Evolutionary conservation across 1,140 invertebrate species (phyloP).

Genomic region (Diorhabda carinulata): DNA sequence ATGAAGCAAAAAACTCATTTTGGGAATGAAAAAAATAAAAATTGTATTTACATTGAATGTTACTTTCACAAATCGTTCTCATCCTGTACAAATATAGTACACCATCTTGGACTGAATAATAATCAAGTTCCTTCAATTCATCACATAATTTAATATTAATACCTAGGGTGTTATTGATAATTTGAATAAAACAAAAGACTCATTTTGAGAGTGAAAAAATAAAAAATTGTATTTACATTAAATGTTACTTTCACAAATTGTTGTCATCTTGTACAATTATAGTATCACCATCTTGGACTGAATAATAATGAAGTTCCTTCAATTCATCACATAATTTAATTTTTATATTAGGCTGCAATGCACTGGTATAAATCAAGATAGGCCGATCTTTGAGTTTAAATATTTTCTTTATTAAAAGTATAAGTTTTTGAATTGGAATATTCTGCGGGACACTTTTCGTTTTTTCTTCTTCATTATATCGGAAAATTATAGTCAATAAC

Average conservation of each 20-base stretch:
- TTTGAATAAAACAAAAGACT: neutral
- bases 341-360: conserved; percentile 60
- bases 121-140: conserved; percentile 72
- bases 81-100: conserved; percentile 55
- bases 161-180: conserved; percentile 50
- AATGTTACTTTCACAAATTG: neutral
- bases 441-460: conserved; percentile 70
- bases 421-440: conserved; percentile 80
- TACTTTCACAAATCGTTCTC: neutral
- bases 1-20: no score
- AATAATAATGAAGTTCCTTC: conserved; percentile 77
- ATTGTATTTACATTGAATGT: neutral
- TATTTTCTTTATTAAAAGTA: conserved; percentile 65
- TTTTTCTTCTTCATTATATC: conserved; percentile 53
- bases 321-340: conserved; percentile 75
- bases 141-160: conserved; percentile 74
- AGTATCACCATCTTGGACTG: conserved; percentile 77
- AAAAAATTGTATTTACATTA: neutral
- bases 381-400: conserved; percentile 56
- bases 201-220: neutral
- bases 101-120: conserved; percentile 80
- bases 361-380: conserved; percentile 51
- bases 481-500: conserved; percentile 62
- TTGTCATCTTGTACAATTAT: conserved; percentile 48
- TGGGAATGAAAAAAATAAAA: neutral